Base-by-base conservation (phyloP, 2,797 vertebrate species). In the Psittacula derbiana region DNA sequence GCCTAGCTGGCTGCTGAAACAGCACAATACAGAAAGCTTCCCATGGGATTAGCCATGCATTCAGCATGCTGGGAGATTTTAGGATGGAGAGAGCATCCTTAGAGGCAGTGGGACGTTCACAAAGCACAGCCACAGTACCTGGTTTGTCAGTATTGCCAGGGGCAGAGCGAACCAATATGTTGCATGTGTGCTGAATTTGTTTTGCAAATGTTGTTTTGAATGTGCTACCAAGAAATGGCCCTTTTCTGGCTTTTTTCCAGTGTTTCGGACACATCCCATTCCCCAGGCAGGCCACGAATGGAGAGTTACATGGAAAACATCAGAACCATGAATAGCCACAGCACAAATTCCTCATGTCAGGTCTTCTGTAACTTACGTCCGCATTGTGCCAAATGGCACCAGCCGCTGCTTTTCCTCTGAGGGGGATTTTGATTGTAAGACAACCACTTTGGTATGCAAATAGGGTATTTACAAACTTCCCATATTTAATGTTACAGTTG, bases 311-410 rank as follows among this genome's bases (percentile, higher is more conserved):
- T 75, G 66, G 82, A 90, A 92, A 55, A 44, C 46, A 14, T 36
- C 6, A 7, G 43, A 55, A 84, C 25, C 62, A 7, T 50, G 50
- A 92, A 86, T 33, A 92, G 65, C 82, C 88, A 71, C 65, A 65
- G 80, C 69, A 62, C 57, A 58, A 88, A 97, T 86, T 93, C 92
- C 86, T 95, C 2, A 0, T 44, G 62, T 67, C 89, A 93, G 62
- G 53, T 94, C 87, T 89, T 80, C 92, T 71, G 79, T 93, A 86
- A 91, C 90, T 90, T 90, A 84, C 11, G 50, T 90, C 49, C 18
- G 38, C 53, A 65, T 78, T 2, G 0, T 72, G 76, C 88, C 73
- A 92, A 93, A 76, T 31, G 43, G 65, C 80, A 86, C 65, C 0
- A 0, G 52, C 44, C 87, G 40, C 67, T 61, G 61, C 57, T 89